phyloP scores from a whole-genome alignment of 2,113 vertebrate genomes.

The Phyllostomus discolor region DNA sequence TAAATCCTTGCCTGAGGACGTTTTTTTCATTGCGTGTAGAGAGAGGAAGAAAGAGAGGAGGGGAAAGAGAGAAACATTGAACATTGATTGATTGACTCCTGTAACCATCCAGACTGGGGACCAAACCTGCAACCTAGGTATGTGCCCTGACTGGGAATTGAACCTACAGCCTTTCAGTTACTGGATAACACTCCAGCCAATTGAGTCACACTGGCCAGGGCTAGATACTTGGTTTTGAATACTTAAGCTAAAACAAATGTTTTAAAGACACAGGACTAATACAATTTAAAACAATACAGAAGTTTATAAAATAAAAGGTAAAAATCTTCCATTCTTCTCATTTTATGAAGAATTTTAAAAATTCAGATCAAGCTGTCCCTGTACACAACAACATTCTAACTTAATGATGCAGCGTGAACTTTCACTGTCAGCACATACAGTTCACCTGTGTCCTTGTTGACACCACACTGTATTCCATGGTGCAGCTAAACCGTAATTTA shows the following conservation, averaged over 20 bases:
- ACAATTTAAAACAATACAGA: neutral
- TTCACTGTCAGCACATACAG: rapidly evolving
- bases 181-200: no score
- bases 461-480: neutral
- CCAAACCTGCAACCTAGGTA: no score
- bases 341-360: neutral
- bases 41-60: no score
- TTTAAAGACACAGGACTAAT: neutral
- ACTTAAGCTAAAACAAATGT: neutral
- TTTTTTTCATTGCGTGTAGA: no score
- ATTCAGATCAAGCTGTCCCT: neutral
- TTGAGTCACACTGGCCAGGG: no score
- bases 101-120: no score
- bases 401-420: neutral
- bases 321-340: neutral
- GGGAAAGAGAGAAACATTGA: no score
- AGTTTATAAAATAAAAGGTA: neutral
- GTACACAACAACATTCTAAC: neutral
- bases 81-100: no score
- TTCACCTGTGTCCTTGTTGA: rapidly evolving
- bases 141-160: no score
- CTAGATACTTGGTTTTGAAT: neutral
- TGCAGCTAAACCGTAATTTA: rapidly evolving
- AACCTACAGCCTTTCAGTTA: no score
- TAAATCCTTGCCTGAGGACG: no score